These are phyloP conservation scores for Eueides isabella DNA, from an alignment of 1,140 invertebrate genomes.

Conservation along the genomic window DNA sequence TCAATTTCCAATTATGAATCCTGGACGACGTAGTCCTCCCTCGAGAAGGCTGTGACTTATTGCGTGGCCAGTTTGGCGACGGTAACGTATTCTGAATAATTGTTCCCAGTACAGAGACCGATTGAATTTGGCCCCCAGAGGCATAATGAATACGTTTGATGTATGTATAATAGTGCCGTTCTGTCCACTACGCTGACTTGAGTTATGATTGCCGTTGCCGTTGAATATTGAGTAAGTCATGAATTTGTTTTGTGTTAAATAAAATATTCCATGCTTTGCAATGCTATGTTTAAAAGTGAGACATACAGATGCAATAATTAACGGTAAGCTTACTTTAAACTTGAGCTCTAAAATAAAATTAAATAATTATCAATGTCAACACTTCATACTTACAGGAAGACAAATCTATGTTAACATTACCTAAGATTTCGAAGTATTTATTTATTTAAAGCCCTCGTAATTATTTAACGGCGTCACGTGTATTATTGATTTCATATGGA, in stretches of 20 bases:
- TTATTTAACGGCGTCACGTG: slow-evolving; percentile 58
- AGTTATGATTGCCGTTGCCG: not conserved
- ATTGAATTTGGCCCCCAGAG: slow-evolving; percentile 65
- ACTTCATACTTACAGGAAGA: no score
- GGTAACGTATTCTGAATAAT: slow-evolving; percentile 77
- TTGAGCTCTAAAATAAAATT: no score
- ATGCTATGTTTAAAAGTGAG: not conserved
- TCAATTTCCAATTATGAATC: slow-evolving; percentile 78
- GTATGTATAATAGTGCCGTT: slow-evolving; percentile 14
- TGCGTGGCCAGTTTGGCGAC: slow-evolving; percentile 57
- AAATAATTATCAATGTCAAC: no score
- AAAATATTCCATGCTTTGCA: not conserved
- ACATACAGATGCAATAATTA: not conserved
- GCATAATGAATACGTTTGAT: slow-evolving; percentile 52
- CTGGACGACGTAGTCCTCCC: slow-evolving; percentile 58
- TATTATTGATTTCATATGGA: slow-evolving; percentile 71
- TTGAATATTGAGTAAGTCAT: not conserved
- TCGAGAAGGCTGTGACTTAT: slow-evolving; percentile 68
- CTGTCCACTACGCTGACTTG: slow-evolving; percentile 10
- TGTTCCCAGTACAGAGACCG: slow-evolving; percentile 55
- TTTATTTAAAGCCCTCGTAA: slow-evolving; percentile 40
- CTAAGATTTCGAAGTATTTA: not conserved
- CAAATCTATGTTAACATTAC: no score
- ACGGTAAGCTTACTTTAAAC: not conserved
- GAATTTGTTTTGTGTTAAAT: not conserved